Percentiles rank a stretch among this genome's conserved stretches.
Evolutionary conservation across 2,888 invertebrate species (phyloP).

Genomic region (Oeneis ivallda): DNA sequence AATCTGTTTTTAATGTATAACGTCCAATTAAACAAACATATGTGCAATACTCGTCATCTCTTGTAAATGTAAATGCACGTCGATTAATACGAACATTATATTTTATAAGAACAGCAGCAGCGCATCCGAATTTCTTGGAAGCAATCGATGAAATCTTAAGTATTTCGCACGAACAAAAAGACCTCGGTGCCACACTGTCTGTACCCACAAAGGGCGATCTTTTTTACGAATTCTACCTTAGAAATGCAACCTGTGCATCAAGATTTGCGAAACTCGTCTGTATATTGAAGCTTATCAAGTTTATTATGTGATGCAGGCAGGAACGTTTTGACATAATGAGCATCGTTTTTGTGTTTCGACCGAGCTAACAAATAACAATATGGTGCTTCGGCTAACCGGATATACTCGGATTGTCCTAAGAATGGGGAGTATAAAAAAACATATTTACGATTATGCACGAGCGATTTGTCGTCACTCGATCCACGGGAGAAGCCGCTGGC

Average conservation of each 20-base stretch:
- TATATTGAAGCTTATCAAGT: constrained; percentile 47
- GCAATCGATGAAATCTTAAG: constrained; percentile 56
- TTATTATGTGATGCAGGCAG: constrained; percentile 44
- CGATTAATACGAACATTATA: constrained; percentile 27
- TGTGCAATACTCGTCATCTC: not conserved
- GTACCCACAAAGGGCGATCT: constrained; percentile 68
- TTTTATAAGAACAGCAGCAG: constrained; percentile 24
- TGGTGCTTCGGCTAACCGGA: constrained; percentile 67
- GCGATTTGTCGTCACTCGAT: constrained; percentile 78
- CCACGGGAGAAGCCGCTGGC: constrained; percentile 60
- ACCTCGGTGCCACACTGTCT: constrained; percentile 77
- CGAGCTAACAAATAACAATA: constrained; percentile 70
- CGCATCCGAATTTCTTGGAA: constrained; percentile 65
- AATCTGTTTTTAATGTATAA: not conserved
- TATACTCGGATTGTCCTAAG: constrained; percentile 64
- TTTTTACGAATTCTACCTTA: constrained; percentile 72
- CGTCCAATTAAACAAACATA: not conserved
- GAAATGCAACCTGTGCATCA: constrained; percentile 60
- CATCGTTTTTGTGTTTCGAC: constrained; percentile 62
- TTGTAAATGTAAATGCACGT: constrained; percentile 16
- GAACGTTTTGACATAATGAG: constrained; percentile 58
- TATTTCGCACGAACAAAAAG: constrained; percentile 70
- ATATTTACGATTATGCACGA: constrained; percentile 78
- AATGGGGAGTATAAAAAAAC: constrained; percentile 65
- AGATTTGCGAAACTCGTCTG: constrained; percentile 50